Base-by-base conservation (phyloP, 2,888 invertebrate genomes). In the Periphyllus acericola region DNA sequence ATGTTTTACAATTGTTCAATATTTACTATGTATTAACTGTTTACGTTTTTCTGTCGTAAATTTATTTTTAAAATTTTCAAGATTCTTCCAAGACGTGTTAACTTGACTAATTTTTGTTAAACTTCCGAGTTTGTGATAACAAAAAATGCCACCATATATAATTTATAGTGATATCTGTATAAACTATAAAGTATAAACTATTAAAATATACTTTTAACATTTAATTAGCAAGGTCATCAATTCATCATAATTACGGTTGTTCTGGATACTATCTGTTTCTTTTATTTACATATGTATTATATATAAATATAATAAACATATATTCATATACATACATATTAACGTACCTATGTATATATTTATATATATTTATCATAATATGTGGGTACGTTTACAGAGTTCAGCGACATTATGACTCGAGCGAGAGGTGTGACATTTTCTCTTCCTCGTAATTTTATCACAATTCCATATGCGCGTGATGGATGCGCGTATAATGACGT, bases 401-500 rank as follows among this genome's bases (percentile, higher is more conserved):
- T 76, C 66, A 32, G 32, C n/a, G 68, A 84, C 76, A 68, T 84
- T n/a, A n/a, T 66, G 40, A 32, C 32, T 29, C 40, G 25, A 8
- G n/a, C 14, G 21, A 34, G 1, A 32, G 40, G 36, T 40, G 8
- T n/a, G 36, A n/a, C 40, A 17, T 25, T 29, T n/a, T 68, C n/a
- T 17, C 66, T 32, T 84, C 46, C 60, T n/a, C 0, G 32, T 52
- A n/a, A 34, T 32, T 68, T 75, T 46, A 52, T 76, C 40, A 14
- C 6, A 34, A 66, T 84, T 68, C 46, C 68, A 25, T 21, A 9
- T 29, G 66, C 14, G 32, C 46, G 17, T 40, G 74, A 21, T 66
- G 40, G 4, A 34, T 36, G 25, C 1, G n/a, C 25, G 19, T 25
- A 40, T 29, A 36, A 40, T 60, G 21, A 75, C 66, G 46, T 72